Evolutionary conservation across 2,797 vertebrate species (phyloP).

Genomic region (Gallinago solitaria): DNA sequence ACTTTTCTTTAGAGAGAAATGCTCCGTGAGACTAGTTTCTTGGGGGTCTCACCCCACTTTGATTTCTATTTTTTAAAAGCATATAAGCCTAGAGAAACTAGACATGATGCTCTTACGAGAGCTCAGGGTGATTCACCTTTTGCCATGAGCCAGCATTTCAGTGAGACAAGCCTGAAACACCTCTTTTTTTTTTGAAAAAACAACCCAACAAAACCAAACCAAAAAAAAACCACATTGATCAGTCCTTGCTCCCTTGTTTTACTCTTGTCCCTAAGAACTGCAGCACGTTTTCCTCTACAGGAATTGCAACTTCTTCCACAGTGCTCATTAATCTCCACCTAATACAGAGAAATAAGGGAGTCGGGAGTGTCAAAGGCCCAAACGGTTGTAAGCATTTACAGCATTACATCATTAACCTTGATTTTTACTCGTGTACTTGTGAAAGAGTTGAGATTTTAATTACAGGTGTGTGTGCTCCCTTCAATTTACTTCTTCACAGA

Average conservation of each 20-base stretch:
- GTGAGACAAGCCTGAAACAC: background rate
- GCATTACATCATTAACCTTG: background rate
- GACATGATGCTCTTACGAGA: background rate
- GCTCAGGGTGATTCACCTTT: background rate
- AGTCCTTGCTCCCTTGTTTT: background rate
- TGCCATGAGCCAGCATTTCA: background rate
- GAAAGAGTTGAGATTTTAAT: background rate
- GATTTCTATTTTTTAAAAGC: background rate
- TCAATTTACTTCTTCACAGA: background rate
- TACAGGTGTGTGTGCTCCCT: background rate
- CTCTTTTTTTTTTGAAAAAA: background rate
- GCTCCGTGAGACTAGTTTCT: background rate
- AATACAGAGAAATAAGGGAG: background rate
- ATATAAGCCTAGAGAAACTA: background rate
- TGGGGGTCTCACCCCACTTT: background rate
- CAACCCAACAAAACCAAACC: background rate
- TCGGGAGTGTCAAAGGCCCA: background rate
- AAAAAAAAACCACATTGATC: background rate
- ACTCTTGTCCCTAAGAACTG: slow-evolving; percentile 23
- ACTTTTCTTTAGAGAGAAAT: background rate
- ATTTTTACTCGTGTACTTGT: background rate
- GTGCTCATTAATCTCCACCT: slow-evolving; percentile 22
- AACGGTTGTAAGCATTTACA: background rate
- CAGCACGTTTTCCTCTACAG: slow-evolving; percentile 12
- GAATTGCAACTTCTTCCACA: slow-evolving; percentile 2